Percentiles rank a stretch among this genome's conserved stretches.
phyloP scores from a whole-genome alignment of 2,888 invertebrate species.

The Monoplex corrugatus region DNA sequence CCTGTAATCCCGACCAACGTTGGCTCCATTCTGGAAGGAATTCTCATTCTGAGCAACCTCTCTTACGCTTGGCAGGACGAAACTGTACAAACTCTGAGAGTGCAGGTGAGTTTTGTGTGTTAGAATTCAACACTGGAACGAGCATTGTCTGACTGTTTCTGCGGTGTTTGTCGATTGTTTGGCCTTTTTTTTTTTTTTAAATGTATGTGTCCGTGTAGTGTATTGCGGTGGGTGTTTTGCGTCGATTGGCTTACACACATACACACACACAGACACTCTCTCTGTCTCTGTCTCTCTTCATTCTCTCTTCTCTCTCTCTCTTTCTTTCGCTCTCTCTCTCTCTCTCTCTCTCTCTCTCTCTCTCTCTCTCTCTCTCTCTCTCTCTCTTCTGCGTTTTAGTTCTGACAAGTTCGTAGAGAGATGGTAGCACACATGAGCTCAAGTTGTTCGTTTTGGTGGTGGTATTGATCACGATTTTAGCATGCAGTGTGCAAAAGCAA shows the following conservation, averaged over 20 bases:
- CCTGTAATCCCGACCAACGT: not conserved
- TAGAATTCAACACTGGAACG: too few species aligned
- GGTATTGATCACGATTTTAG: too few species aligned
- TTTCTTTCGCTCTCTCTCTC: not conserved
- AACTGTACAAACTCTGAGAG: not conserved
- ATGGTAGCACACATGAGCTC: too few species aligned
- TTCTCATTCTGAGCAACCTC: constrained; percentile 22
- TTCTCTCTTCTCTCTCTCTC: not conserved
- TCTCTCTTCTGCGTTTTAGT: too few species aligned
- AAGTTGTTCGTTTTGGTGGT: too few species aligned
- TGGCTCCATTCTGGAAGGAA: too few species aligned
- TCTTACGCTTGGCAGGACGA: not conserved
- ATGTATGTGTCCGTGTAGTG: not conserved
- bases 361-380: too few species aligned
- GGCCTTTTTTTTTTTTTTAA: not conserved
- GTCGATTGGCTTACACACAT: not conserved
- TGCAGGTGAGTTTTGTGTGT: constrained; percentile 7
- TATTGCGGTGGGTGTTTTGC: too few species aligned
- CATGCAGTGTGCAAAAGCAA: too few species aligned
- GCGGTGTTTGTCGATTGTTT: too few species aligned
- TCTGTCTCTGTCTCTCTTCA: not conserved
- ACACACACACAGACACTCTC: not conserved
- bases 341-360: not conserved
- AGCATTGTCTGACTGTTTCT: too few species aligned
- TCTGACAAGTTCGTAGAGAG: not conserved